phyloP scores from a whole-genome alignment of 2,113 vertebrate genomes.

The Varanus komodoensis region DNA sequence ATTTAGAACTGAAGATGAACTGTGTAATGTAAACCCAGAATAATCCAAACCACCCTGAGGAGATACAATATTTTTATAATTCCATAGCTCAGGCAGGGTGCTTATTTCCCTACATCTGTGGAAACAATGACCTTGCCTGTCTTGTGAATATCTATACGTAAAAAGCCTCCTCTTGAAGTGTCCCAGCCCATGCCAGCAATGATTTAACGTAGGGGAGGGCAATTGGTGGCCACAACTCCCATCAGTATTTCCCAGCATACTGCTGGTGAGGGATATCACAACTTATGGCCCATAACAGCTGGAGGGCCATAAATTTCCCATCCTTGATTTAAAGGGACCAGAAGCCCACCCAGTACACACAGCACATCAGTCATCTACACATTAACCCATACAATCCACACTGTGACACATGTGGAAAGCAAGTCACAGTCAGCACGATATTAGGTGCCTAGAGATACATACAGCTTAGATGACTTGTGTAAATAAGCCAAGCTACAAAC shows the following conservation, averaged over 20 bases:
- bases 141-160: neutral
- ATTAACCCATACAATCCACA: neutral
- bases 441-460: neutral
- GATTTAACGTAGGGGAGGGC: neutral
- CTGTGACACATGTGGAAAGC: neutral
- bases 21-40: constrained; percentile 14
- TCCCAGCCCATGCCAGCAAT: neutral
- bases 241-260: neutral
- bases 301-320: neutral
- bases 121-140: neutral
- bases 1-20: constrained; percentile 36
- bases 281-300: neutral
- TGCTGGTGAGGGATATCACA: neutral
- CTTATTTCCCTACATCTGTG: neutral
- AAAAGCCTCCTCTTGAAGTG: constrained; percentile 11
- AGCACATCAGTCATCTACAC: neutral
- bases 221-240: neutral
- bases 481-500: neutral
- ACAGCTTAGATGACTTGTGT: neutral
- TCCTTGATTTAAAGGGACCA: neutral
- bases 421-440: neutral
- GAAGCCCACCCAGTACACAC: neutral
- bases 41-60: neutral
- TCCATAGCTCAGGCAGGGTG: constrained; percentile 5
- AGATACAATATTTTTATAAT: constrained; percentile 8